phyloP scores from a whole-genome alignment of 2,888 invertebrate species.

The Melipona beecheii region DNA sequence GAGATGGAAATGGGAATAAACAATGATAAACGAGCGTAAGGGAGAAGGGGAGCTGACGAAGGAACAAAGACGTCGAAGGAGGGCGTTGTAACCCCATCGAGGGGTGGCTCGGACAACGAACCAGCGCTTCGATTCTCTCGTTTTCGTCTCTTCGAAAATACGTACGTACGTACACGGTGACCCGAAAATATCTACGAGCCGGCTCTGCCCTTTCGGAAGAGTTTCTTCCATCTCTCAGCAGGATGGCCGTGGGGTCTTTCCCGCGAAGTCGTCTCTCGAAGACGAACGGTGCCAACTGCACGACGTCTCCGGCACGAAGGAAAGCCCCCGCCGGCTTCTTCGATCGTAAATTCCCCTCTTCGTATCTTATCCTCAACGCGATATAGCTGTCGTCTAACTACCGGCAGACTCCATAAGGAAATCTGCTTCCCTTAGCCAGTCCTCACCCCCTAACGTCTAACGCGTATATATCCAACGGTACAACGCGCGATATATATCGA shows the following conservation, averaged over 20 bases:
- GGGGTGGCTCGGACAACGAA: constrained; percentile 58
- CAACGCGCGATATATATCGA: not conserved
- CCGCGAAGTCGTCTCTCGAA: constrained; percentile 19
- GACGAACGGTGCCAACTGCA: constrained; percentile 44
- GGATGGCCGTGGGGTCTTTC: constrained; percentile 32
- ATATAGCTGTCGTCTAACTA: constrained; percentile 30
- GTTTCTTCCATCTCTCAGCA: constrained; percentile 49
- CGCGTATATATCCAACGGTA: not conserved
- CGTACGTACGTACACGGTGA: constrained; percentile 49
- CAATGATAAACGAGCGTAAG: constrained; percentile 23
- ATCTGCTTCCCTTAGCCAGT: constrained; percentile 28
- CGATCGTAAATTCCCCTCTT: constrained; percentile 43
- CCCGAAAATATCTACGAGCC: constrained; percentile 48
- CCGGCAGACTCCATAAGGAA: constrained; percentile 27
- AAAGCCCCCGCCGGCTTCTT: constrained; percentile 15
- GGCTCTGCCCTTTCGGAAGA: constrained; percentile 41
- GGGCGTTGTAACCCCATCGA: constrained; percentile 14
- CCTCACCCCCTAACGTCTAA: not conserved
- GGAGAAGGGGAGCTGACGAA: not conserved
- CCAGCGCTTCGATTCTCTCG: constrained; percentile 54
- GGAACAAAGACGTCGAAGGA: constrained; percentile 42
- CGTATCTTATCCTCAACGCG: constrained; percentile 15
- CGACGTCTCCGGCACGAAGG: constrained; percentile 18
- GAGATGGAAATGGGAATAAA: constrained; percentile 45
- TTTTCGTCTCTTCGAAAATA: constrained; percentile 39